A percentile compares a stretch with the other conserved stretches of the same genome.
Conservation (phyloP, 2,113 vertebrate species). For the Alectura lathami region DNA sequence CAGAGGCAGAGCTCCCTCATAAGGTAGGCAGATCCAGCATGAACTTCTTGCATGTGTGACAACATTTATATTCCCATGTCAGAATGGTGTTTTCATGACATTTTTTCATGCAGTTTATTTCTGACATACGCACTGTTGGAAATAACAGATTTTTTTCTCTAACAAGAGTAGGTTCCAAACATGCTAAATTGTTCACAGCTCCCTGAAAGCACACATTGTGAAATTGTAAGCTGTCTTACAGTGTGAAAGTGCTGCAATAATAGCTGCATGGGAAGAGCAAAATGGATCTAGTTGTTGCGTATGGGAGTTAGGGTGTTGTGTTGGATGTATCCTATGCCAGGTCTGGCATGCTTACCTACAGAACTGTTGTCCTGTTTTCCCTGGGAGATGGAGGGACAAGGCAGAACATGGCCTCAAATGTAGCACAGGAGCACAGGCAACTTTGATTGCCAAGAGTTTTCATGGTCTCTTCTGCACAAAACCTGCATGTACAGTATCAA, state of each 20-base stretch:
- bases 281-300: accelerated
- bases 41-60: neutral
- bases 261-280: neutral
- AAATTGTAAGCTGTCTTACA: neutral
- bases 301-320: neutral
- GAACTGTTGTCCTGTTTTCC: accelerated
- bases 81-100: neutral
- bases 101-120: neutral
- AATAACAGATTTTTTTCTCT: neutral
- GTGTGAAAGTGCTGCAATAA: neutral
- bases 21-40: neutral
- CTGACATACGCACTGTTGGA: neutral
- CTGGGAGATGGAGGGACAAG: neutral
- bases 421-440: accelerated
- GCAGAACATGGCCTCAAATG: neutral
- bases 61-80: neutral
- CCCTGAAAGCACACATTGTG: neutral
- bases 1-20: neutral
- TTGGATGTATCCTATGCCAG: neutral
- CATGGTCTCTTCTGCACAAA: neutral
- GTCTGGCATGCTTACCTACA: neutral
- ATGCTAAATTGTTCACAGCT: neutral
- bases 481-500: neutral
- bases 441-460: neutral
- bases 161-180: neutral